Base-by-base conservation (phyloP, 2,888 invertebrate species). In the Fabriciana adippe region DNA sequence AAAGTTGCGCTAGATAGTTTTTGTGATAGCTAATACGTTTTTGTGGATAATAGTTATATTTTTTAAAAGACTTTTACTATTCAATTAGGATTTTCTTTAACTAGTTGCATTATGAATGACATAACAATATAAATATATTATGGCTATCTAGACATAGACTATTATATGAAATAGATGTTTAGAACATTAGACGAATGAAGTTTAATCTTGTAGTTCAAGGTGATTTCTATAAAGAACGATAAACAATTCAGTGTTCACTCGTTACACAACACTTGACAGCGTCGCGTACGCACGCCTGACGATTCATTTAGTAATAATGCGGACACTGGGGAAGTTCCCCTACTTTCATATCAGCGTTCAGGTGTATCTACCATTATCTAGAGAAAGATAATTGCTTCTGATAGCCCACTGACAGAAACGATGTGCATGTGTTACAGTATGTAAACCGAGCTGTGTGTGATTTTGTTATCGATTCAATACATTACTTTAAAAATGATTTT, bases 241-340 rank as follows among this genome's bases (percentile, higher is more conserved):
- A 77, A 70, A 66, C 66, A 76, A 69, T 76, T 81, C 80, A 83
- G 80, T 51, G 61, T 14, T 51, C 59, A 76, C 80, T 79, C 70
- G 72, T 87, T 85, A 81, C 80, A 82, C 82, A 85, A 86, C 76
- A 60, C 55, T 64, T 60, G 59, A 68, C 57, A 64, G 68, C 74
- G 71, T 70, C 83, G 81, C 83, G 81, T 79, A 81, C 85, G 83
- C 85, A 83, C 75, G 80, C 78, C 83, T 82, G 81, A 76, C 79
- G 76, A 72, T 78, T 74, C 73, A 75, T 74, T 79, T 75, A 79
- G 78, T 79, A 76, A 74, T 68, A 67, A 71, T 75, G 74, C 69
- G 63, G 68, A 65, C 68, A 71, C 35, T 1, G 67, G 64, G 70
- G 70, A 70, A 72, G 71, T 68, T 67, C 71, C 66, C 50, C 56